Percentiles rank a stretch among this genome's conserved stretches.
Conservation (phyloP, 2,888 invertebrate species). For the Hartigia nigra region DNA sequence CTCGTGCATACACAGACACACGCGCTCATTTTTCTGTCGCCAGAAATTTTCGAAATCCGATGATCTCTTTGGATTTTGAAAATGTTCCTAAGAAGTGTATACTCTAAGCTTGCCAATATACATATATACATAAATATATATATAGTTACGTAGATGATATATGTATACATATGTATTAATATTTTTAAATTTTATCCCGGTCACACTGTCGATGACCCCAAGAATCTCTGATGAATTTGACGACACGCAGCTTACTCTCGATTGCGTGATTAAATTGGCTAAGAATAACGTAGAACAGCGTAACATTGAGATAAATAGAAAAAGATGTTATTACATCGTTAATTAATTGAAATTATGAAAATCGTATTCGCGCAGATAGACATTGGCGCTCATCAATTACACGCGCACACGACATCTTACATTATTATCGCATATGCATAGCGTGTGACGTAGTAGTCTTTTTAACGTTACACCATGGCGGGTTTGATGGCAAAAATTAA, state of each 20-base stretch:
- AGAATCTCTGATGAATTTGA: constrained; percentile 2
- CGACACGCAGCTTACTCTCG: background rate
- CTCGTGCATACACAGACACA: background rate
- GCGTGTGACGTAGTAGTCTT: constrained; percentile 7
- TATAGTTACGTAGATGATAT: constrained; percentile 12
- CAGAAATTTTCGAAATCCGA: constrained; percentile 52
- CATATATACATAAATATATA: constrained; percentile 22
- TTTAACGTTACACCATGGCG: constrained; percentile 11
- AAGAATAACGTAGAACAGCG: background rate
- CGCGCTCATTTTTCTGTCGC: constrained; percentile 17
- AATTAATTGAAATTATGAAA: background rate
- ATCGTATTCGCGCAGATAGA: background rate
- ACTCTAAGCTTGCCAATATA: constrained; percentile 55
- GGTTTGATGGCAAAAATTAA: constrained; percentile 13
- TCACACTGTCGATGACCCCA: background rate
- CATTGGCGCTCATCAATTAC: background rate
- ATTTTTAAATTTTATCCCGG: constrained; percentile 8
- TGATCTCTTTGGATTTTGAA: constrained; percentile 45
- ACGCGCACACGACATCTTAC: background rate
- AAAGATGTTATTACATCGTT: background rate
- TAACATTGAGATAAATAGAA: background rate
- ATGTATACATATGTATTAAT: constrained; percentile 18
- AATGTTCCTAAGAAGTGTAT: constrained; percentile 43
- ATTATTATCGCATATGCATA: constrained; percentile 8
- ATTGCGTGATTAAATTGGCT: background rate